These are phyloP conservation scores for Morone chrysops DNA, from an alignment of 2,113 vertebrate species.

Conservation along the genomic window DNA sequence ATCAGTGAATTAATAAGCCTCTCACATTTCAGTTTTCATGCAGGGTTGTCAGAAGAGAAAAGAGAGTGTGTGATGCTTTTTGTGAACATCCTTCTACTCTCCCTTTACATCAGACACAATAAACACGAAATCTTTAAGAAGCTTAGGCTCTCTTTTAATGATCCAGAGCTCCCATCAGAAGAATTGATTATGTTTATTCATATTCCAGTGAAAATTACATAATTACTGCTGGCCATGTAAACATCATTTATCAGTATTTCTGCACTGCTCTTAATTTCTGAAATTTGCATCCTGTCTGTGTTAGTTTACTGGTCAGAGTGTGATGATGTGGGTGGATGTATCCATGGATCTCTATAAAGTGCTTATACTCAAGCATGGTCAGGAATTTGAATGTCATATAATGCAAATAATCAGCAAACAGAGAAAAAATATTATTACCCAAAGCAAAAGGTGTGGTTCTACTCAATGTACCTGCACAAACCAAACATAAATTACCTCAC, in stretches of 20 bases:
- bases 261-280: constrained; percentile 5
- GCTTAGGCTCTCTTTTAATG: constrained; percentile 23
- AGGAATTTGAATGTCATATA: not conserved
- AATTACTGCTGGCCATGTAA: constrained; percentile 39
- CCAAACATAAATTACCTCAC: not conserved
- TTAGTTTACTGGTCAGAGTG: not conserved
- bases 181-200: not conserved
- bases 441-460: not conserved
- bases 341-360: not conserved
- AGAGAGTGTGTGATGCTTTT: constrained; percentile 6
- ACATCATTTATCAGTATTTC: constrained; percentile 69
- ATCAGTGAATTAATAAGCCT: constrained; percentile 61
- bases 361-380: not conserved
- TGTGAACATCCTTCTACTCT: constrained; percentile 20
- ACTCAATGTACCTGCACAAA: not conserved
- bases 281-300: not conserved
- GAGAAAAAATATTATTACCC: too few species aligned
- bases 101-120: constrained; percentile 26
- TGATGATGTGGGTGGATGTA: not conserved
- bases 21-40: constrained; percentile 28
- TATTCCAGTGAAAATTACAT: constrained; percentile 32
- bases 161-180: constrained; percentile 24
- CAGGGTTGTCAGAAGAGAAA: not conserved
- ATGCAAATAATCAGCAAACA: not conserved
- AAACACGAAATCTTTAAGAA: constrained; percentile 29